Percentiles rank a stretch among this genome's conserved stretches.
Conservation (phyloP, 2,113 vertebrate genomes). For the Circaetus cinerascens region DNA sequence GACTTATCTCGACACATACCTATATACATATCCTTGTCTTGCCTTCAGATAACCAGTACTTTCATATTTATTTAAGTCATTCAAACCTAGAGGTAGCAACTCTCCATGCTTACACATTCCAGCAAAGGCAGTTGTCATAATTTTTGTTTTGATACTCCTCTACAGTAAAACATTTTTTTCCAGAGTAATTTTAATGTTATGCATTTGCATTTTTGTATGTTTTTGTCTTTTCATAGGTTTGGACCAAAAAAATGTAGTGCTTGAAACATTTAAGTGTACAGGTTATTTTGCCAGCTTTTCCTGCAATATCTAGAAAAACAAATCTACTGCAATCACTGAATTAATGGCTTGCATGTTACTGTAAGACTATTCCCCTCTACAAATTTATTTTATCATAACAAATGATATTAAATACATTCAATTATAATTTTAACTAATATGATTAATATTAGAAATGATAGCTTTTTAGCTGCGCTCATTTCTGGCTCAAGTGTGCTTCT, state of each 20-base stretch:
- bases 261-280: neutral
- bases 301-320: neutral
- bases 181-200: neutral
- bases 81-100: slow-evolving; percentile 47
- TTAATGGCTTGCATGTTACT: neutral
- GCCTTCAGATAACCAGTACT: slow-evolving; percentile 65
- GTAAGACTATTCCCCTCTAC: neutral
- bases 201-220: neutral
- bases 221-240: neutral
- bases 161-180: neutral
- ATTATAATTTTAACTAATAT: neutral
- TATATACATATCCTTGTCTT: slow-evolving; percentile 57
- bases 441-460: neutral
- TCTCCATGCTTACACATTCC: neutral
- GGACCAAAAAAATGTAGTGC: neutral
- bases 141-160: neutral
- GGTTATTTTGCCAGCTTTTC: neutral
- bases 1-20: slow-evolving; percentile 48
- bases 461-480: neutral
- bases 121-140: slow-evolving; percentile 22
- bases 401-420: neutral
- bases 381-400: neutral
- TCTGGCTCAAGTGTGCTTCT: neutral
- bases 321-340: neutral
- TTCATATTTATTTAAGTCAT: slow-evolving; percentile 66